Evolutionary conservation across 2,113 vertebrate species (phyloP), one percentile per base, ranked within the genome.

Genomic region (Nannobrachium achirus): DNA sequence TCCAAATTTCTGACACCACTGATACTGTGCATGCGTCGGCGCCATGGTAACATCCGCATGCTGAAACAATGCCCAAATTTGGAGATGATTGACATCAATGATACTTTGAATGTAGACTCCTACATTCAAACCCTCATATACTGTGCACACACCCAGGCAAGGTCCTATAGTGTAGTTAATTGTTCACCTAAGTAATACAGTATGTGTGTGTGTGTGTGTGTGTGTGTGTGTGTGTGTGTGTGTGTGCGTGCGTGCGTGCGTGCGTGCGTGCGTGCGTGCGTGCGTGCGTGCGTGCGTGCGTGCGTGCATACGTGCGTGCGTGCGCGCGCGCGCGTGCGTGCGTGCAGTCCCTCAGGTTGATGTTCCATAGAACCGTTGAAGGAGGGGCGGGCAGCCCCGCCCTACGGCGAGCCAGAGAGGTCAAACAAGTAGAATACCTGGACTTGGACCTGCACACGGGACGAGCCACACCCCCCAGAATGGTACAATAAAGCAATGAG

Each of bases 341-440:
- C 60, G 1, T 14, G 6, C 58, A 92, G 91, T 86, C 79, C 16
- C 80, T 92, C 51, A 88, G 88, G 71, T 72, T 83, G 0, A 81
- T 85, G 81, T 45, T 83, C 55, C 89, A 87, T 60, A 66, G 83
- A 19, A 92, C 90, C n/a, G 89, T 84, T 15, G 93, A 95, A 2
- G 94, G 95, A 55, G 94, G 94, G 63, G 93, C 93, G 78, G 95
- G 84, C 83, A 97, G 94, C 62, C 94, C 95, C 11, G 86, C 94
- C 88, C 82, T 93, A 75, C 93, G 91, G 73, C 73, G 75, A 68
- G 90, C 93, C 63, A 94, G 93, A 83, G 88, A 93, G 51, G 92
- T 95, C 80, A 97, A 96, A 46, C 95, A 96, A 81, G 95, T 98
- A 56, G 96, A 98, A 63, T 98, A 98, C 81, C 89, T 98, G 57